Evolutionary conservation across 2,888 invertebrate species (phyloP).

Genomic region (Atethmia centrago): DNA sequence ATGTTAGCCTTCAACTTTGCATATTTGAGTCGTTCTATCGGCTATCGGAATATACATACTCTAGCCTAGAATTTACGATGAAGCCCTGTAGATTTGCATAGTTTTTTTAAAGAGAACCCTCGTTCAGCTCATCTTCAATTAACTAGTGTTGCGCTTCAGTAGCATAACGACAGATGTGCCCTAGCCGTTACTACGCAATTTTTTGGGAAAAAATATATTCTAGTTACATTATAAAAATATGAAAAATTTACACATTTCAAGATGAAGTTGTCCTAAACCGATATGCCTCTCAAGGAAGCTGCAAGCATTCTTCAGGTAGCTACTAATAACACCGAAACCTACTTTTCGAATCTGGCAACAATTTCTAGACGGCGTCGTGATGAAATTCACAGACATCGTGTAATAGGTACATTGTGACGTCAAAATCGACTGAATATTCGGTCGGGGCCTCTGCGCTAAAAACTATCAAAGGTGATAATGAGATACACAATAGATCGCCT

Average conservation of each 20-base stretch:
- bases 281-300: background rate
- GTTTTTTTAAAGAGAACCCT: conserved; percentile 18
- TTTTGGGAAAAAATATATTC: background rate
- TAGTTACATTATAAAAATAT: background rate
- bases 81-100: conserved; percentile 15
- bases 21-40: conserved; percentile 41
- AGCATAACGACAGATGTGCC: background rate
- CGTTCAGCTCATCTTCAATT: background rate
- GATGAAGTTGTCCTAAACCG: background rate
- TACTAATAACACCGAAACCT: conserved; percentile 6
- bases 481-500: conserved; percentile 70
- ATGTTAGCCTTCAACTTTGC: conserved; percentile 53
- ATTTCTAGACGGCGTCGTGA: conserved; percentile 49
- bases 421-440: conserved; percentile 67
- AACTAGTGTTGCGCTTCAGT: conserved; percentile 10
- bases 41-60: conserved; percentile 25
- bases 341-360: conserved; percentile 12
- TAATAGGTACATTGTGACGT: conserved; percentile 66
- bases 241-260: background rate
- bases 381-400: conserved; percentile 52
- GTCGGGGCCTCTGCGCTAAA: conserved; percentile 74
- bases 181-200: background rate
- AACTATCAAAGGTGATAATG: conserved; percentile 80
- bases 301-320: background rate
- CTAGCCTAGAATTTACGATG: conserved; percentile 13